Percentiles rank a stretch among this genome's conserved stretches.
phyloP scores from a whole-genome alignment of 1,140 invertebrate species.

The Olivierus martensii region DNA sequence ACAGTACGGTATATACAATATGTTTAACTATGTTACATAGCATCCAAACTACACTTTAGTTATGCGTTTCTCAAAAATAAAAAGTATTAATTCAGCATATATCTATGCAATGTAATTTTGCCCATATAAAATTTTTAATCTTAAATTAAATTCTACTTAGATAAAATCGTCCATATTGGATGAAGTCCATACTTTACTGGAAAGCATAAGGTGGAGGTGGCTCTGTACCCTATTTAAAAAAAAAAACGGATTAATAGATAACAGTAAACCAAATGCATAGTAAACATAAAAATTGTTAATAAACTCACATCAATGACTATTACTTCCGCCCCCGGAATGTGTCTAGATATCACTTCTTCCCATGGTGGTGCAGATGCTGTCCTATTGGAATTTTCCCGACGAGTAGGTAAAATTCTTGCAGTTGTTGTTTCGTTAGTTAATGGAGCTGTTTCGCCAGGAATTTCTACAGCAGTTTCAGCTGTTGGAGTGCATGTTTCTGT shows the following conservation, averaged over 20 bases:
- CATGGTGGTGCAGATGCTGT: not conserved
- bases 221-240: slow-evolving; percentile 3
- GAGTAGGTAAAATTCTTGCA: not conserved
- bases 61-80: too few species aligned
- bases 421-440: not conserved
- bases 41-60: too few species aligned
- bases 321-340: not conserved
- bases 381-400: not conserved
- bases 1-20: too few species aligned
- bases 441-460: too few species aligned
- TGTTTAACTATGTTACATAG: too few species aligned
- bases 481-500: not conserved
- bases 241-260: not conserved
- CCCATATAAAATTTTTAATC: not conserved
- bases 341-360: not conserved
- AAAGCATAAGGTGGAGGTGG: slow-evolving; percentile 9
- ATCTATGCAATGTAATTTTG: too few species aligned
- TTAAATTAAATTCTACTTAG: too few species aligned
- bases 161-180: too few species aligned
- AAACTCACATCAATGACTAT: not conserved
- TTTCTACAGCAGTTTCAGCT: not conserved
- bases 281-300: not conserved
- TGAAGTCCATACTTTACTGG: too few species aligned
- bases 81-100: too few species aligned
- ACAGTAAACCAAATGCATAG: not conserved